Evolutionary conservation across 2,888 invertebrate species (phyloP).

Genomic region (Camponotus fellah): DNA sequence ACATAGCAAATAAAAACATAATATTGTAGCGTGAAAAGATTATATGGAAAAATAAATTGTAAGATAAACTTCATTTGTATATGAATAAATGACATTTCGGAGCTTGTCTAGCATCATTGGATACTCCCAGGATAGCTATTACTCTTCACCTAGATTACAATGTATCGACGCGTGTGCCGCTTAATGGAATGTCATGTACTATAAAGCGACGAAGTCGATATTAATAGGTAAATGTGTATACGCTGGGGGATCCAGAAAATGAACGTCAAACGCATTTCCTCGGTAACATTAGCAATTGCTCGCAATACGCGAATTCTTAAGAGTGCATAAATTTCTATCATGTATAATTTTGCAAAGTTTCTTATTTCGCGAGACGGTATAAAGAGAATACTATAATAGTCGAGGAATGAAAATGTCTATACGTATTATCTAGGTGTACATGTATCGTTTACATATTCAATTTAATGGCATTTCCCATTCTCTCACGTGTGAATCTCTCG

Average conservation of each 20-base stretch:
- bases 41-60: neutral
- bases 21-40: neutral
- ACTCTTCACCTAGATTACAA: slow-evolving; percentile 26
- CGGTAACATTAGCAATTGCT: neutral
- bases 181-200: slow-evolving; percentile 47
- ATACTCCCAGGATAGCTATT: slow-evolving; percentile 11
- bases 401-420: neutral
- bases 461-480: slow-evolving; percentile 12
- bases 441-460: neutral
- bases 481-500: neutral
- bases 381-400: neutral
- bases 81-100: slow-evolving; percentile 11
- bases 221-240: slow-evolving; percentile 41
- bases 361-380: neutral
- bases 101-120: slow-evolving; percentile 13
- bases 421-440: neutral
- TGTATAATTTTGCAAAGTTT: neutral
- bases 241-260: slow-evolving; percentile 6
- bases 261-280: neutral
- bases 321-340: neutral
- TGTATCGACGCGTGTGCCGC: slow-evolving; percentile 25
- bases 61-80: neutral
- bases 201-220: slow-evolving; percentile 44
- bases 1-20: neutral
- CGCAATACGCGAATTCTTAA: neutral